phyloP scores from a whole-genome alignment of 2,113 vertebrate genomes.

The Pelodiscus sinensis region DNA sequence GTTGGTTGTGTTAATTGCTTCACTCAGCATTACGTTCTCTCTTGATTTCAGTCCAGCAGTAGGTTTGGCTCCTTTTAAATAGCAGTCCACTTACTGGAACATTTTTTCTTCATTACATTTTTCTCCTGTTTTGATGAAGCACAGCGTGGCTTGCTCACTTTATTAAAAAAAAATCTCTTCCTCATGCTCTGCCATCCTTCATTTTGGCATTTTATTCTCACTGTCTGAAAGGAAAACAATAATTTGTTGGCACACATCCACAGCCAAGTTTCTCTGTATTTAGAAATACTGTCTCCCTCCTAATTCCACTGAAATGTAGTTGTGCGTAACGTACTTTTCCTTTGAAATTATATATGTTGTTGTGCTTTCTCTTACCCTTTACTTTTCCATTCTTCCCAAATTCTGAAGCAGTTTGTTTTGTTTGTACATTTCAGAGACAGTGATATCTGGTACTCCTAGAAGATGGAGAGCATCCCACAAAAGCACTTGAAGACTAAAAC shows the following conservation, averaged over 20 bases:
- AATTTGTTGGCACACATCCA: slow-evolving; percentile 38
- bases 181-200: slow-evolving; percentile 45
- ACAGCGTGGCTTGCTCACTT: slow-evolving; percentile 48
- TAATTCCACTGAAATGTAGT: slow-evolving; percentile 38
- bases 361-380: neutral
- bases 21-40: neutral
- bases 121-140: slow-evolving; percentile 75
- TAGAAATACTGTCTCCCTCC: slow-evolving; percentile 23
- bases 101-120: slow-evolving; percentile 72
- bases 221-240: slow-evolving; percentile 53
- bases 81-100: slow-evolving; percentile 63
- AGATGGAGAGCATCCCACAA: neutral
- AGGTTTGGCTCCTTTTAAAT: slow-evolving; percentile 68
- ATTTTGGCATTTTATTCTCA: slow-evolving; percentile 44
- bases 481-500: neutral
- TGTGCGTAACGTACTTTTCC: slow-evolving; percentile 11
- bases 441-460: neutral
- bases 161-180: slow-evolving; percentile 19
- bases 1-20: neutral
- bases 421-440: neutral
- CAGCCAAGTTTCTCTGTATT: slow-evolving; percentile 7
- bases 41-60: neutral
- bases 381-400: slow-evolving; percentile 13
- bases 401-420: neutral
- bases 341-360: neutral